A percentile compares a stretch with the other conserved stretches of the same genome.
Conservation (phyloP, 2,113 vertebrate genomes). For the Tragelaphus imberbis region DNA sequence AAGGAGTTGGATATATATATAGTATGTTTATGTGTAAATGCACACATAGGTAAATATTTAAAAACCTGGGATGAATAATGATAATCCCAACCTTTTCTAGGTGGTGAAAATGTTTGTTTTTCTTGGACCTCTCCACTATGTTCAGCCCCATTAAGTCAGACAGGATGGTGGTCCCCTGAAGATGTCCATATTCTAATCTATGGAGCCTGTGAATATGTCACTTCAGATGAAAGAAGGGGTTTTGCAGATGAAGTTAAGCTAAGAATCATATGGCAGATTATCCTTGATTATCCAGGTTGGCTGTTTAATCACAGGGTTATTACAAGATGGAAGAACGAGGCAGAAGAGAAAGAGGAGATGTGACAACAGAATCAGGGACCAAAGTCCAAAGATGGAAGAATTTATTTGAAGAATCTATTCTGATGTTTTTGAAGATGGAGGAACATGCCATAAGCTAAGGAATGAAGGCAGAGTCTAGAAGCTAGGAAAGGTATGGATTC, state of each 20-base stretch:
- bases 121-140: not conserved
- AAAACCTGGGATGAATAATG: not conserved
- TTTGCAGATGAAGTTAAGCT: not conserved
- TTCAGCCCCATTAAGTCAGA: not conserved
- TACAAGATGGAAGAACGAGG: not conserved
- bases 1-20: not conserved
- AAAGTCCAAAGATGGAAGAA: not conserved
- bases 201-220: not conserved
- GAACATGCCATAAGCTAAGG: not conserved
- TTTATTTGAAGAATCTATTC: rapidly evolving
- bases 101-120: not conserved
- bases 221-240: not conserved
- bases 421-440: not conserved
- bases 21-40: not conserved
- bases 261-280: not conserved
- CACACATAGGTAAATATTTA: not conserved
- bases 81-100: not conserved
- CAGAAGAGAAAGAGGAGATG: not conserved
- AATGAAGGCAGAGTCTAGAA: not conserved
- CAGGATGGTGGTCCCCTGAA: not conserved
- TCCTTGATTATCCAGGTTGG: not conserved
- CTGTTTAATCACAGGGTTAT: not conserved
- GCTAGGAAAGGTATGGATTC: not conserved
- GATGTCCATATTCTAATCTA: not conserved
- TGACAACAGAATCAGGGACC: not conserved